Conservation (phyloP, 2,113 vertebrate genomes). For the Alexandromys fortis region DNA sequence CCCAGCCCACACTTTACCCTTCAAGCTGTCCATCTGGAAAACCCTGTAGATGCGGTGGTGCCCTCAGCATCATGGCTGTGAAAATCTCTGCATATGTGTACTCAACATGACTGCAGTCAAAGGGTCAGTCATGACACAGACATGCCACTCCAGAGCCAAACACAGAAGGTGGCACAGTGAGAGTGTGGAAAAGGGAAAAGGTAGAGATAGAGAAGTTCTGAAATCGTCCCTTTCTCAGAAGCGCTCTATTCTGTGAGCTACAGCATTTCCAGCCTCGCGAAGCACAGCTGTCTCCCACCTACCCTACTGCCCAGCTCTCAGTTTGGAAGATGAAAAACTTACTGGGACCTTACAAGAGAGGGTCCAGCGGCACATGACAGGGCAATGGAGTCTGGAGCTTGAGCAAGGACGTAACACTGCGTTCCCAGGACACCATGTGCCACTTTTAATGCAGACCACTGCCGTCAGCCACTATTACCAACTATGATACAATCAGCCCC, state of each 20-base stretch:
- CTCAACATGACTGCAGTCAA: not conserved
- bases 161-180: not conserved
- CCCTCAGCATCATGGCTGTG: not conserved
- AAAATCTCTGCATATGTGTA: not conserved
- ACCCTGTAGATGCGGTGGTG: not conserved
- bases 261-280: not conserved
- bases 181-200: not conserved
- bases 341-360: slow-evolving; percentile 8
- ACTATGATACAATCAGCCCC: not conserved
- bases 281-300: not conserved
- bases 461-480: not conserved
- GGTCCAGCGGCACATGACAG: not conserved
- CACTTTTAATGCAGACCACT: not conserved
- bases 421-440: not conserved
- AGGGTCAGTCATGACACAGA: not conserved
- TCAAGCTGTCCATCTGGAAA: not conserved
- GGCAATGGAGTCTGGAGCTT: not conserved
- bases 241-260: not conserved
- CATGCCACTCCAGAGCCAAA: not conserved
- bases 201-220: not conserved
- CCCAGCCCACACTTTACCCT: too few relatives aligned
- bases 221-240: not conserved
- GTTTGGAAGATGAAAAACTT: not conserved
- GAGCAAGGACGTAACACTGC: not conserved
- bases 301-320: not conserved